Base-by-base conservation (phyloP, 2,113 vertebrate genomes). In the Xenopus borealis region DNA sequence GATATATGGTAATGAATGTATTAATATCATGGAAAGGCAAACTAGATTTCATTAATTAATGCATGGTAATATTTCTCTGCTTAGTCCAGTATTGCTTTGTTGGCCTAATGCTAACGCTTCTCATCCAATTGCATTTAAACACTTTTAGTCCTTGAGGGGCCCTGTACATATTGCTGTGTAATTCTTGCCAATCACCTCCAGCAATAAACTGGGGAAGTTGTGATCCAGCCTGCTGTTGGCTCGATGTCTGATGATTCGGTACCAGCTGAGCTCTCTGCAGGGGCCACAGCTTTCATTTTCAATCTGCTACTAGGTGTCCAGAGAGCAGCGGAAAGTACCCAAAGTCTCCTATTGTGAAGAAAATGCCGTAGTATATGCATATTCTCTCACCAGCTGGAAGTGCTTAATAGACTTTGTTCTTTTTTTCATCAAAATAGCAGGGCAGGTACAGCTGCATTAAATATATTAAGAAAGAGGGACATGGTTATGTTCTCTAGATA, bases 261-360 rank as follows among this genome's bases (percentile, higher is more conserved):
- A 50, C 64, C 72, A 74, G 72, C 72, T 75, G 65, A 75, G 72
- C 53, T 62, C 53, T 74, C 65, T 68, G 65, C 17, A 52, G 65
- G 20, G 53, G 57, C 65, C 65, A 75, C 72, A 75, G 62, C 64
- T 74, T 74, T 74, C 52, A 74, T 74, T 67, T 74, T 67, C 64
- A 74, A 74, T 59, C 53, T 74, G 72, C 62, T 74, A 45, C 64
- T 47, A 20, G 53, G 53, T 67, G 64, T 73, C 64, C 53, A 44
- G 63, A 66, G 45, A 66, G 57, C 47, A 57, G 66, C 6, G 53
- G 10, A 66, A 67, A 59, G 55, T 17, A 3, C 9, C 30, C 50
- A 73, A 66, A 66, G 64, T 20, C 19, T 66, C 44, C 45, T 50
- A 53, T 20, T 50, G 61, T 12, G 47, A 52, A 62, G 23, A 44